Percentiles rank a stretch among this genome's conserved stretches.
Conservation (phyloP, 2,888 invertebrate genomes). For the Apocheima hispidaria region DNA sequence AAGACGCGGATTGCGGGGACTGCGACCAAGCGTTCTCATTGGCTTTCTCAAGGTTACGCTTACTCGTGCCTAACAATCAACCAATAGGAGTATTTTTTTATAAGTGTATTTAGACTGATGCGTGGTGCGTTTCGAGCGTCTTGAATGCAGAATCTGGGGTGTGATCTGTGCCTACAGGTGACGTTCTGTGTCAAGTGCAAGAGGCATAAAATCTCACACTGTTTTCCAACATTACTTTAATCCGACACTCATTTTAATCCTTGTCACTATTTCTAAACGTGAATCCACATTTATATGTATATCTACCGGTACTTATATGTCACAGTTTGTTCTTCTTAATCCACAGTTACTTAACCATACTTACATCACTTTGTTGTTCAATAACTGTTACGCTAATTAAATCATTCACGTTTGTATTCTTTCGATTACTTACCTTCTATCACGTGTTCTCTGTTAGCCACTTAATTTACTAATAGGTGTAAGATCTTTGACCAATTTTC, state of each 20-base stretch:
- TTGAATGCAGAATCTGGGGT: too few species aligned
- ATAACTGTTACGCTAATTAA: slow-evolving; percentile 23
- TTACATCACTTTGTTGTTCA: slow-evolving; percentile 40
- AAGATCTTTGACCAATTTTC: not conserved
- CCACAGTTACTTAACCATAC: slow-evolving; percentile 38
- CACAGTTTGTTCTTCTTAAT: slow-evolving; percentile 36
- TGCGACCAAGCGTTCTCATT: too few species aligned
- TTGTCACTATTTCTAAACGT: slow-evolving; percentile 23
- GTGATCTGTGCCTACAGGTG: too few species aligned
- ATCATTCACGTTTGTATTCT: slow-evolving; percentile 40
- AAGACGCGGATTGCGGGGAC: too few species aligned
- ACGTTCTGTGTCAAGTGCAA: not conserved
- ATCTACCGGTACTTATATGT: slow-evolving; percentile 12
- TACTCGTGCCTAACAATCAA: too few species aligned
- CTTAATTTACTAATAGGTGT: not conserved
- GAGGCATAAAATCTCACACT: not conserved
- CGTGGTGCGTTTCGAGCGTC: too few species aligned
- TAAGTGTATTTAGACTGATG: too few species aligned
- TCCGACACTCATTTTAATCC: slow-evolving; percentile 4
- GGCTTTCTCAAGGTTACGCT: not conserved
- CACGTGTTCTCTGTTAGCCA: not conserved
- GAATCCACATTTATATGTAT: slow-evolving; percentile 18
- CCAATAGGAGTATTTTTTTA: too few species aligned
- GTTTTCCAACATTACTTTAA: slow-evolving; percentile 12
- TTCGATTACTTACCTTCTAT: slow-evolving; percentile 5